Conservation (phyloP, 1,140 invertebrate genomes). For the Drosophila santomea region DNA sequence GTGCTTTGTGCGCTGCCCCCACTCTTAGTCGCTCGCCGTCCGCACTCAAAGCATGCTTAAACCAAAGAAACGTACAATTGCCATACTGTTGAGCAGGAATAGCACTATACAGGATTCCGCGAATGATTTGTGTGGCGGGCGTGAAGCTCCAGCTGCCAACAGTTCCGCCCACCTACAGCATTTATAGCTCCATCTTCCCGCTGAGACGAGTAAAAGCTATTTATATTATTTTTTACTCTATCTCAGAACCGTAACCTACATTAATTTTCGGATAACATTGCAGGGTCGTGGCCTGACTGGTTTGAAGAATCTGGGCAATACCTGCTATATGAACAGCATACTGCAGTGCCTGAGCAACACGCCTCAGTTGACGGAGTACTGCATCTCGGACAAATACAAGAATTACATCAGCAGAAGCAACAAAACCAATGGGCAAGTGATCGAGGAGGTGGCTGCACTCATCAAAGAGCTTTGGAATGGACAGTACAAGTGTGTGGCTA, state of each 20-base stretch:
- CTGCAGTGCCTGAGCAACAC: conserved; percentile 96
- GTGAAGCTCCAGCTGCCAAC: conserved; percentile 69
- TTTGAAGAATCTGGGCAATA: conserved; percentile 95
- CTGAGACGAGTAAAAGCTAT: conserved; percentile 59
- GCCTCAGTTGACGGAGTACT: conserved; percentile 90
- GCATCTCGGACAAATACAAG: conserved; percentile 88
- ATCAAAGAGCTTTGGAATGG: conserved; percentile 91
- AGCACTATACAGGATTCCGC: conserved; percentile 24
- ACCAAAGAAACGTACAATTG: conserved; percentile 37
- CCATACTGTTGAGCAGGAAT: conserved; percentile 30
- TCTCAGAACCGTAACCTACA: too few species aligned
- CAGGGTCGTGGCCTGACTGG: conserved; percentile 92
- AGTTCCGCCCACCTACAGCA: conserved; percentile 58
- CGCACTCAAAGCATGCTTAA: conserved; percentile 68
- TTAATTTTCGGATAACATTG: conserved; percentile 36
- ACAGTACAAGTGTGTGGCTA: conserved; percentile 91
- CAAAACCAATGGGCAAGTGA: conserved; percentile 88
- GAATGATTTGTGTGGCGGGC: conserved; percentile 75
- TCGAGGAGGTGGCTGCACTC: conserved; percentile 91
- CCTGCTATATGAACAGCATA: conserved; percentile 99
- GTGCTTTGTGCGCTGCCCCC: background rate
- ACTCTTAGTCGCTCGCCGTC: conserved; percentile 56
- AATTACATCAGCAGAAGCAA: conserved; percentile 86
- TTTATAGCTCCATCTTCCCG: conserved; percentile 73
- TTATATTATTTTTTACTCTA: too few species aligned